A percentile compares a stretch with the other conserved stretches of the same genome.
Evolutionary conservation across 2,797 vertebrate genomes (phyloP).

Genomic region (Muscicapa striata): DNA sequence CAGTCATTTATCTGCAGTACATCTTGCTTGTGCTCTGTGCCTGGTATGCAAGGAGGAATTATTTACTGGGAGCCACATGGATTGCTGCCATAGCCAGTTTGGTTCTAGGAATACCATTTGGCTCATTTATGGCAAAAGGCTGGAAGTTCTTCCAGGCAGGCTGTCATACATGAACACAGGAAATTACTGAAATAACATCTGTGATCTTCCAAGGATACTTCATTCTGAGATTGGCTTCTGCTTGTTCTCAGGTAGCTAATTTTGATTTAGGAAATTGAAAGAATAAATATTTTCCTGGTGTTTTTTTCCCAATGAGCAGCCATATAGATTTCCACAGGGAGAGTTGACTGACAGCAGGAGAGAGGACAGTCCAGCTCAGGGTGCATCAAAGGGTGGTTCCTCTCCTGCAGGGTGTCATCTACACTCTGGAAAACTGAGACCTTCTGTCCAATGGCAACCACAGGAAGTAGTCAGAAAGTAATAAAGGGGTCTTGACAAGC

Average conservation of each 20-base stretch:
- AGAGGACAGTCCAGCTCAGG: background rate
- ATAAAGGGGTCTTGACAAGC: background rate
- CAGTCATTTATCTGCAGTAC: background rate
- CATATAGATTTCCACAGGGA: background rate
- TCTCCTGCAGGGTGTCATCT: background rate
- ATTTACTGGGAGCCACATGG: background rate
- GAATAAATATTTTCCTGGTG: background rate
- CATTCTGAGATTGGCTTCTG: background rate
- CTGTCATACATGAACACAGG: background rate
- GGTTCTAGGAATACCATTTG: background rate
- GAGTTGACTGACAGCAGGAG: background rate
- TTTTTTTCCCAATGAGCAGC: background rate
- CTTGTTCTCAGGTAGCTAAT: background rate
- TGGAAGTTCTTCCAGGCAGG: background rate
- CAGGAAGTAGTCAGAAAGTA: background rate
- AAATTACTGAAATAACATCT: background rate
- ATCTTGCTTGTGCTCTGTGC: background rate
- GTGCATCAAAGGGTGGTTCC: background rate
- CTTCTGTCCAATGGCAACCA: background rate
- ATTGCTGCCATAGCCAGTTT: background rate
- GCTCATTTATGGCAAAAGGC: background rate
- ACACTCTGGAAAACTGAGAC: background rate
- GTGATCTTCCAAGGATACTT: background rate
- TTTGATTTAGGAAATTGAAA: background rate
- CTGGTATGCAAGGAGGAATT: background rate